These are phyloP conservation scores for Argynnis bischoffii DNA, from an alignment of 2,888 invertebrate genomes.

Conservation along the genomic window DNA sequence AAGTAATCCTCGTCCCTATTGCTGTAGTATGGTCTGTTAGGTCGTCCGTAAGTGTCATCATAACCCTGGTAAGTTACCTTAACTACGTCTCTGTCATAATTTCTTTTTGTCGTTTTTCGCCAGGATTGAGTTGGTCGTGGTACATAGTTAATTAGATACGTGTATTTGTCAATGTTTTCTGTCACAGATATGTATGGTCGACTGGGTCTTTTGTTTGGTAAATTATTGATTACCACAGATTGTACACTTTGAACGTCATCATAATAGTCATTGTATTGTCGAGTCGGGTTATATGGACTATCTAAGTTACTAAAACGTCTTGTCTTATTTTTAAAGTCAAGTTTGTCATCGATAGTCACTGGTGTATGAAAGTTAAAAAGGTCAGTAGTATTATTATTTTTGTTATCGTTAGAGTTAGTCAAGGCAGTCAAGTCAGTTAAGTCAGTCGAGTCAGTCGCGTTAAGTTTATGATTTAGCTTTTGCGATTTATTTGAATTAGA, in stretches of 20 bases:
- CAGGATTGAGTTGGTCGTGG: conserved; percentile 76
- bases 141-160: conserved; percentile 79
- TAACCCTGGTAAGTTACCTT: conserved; percentile 77
- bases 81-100: conserved; percentile 67
- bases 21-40: conserved; percentile 63
- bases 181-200: conserved; percentile 75
- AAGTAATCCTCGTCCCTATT: conserved; percentile 54
- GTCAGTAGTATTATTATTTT: conserved; percentile 48
- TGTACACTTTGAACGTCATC: conserved; percentile 68
- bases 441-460: conserved; percentile 46
- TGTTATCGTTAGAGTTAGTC: conserved; percentile 44
- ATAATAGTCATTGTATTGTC: conserved; percentile 59
- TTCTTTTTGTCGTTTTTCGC: conserved; percentile 67
- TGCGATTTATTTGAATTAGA: conserved; percentile 46
- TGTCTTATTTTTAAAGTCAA: conserved; percentile 80
- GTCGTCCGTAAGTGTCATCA: conserved; percentile 72
- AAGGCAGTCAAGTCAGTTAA: conserved; percentile 40
- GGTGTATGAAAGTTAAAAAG: conserved; percentile 50
- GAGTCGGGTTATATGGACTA: conserved; percentile 52
- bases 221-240: conserved; percentile 69
- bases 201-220: conserved; percentile 66
- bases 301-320: conserved; percentile 63
- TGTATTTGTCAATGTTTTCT: conserved; percentile 75
- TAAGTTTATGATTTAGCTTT: conserved; percentile 48
- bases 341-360: conserved; percentile 81